Evolutionary conservation across 2,113 vertebrate species (phyloP).

Genomic region (Corvus cornix): DNA sequence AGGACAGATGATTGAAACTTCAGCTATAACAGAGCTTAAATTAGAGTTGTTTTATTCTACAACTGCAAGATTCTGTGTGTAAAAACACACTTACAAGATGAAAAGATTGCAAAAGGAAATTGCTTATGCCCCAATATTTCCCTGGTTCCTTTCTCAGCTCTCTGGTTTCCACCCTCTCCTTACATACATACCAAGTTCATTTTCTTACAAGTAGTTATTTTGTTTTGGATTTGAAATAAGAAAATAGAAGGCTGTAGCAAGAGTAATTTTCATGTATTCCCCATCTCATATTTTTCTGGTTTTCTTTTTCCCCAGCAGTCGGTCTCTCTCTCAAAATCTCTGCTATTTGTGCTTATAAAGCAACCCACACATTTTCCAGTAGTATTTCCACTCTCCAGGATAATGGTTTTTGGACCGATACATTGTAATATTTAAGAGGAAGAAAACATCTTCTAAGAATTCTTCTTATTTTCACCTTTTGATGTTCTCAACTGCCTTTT

Average conservation of each 20-base stretch:
- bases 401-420: not conserved
- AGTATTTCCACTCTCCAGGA: not conserved
- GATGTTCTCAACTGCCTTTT: slow-evolving; percentile 42
- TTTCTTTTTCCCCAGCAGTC: not conserved
- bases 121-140: not conserved
- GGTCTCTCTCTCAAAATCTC: not conserved
- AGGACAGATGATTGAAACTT: not conserved
- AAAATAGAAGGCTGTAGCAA: not conserved
- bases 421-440: slow-evolving; percentile 1
- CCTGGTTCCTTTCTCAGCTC: not conserved
- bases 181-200: not conserved
- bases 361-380: not conserved
- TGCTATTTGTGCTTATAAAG: not conserved
- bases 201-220: not conserved
- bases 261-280: not conserved
- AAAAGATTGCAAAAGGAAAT: not conserved
- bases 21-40: not conserved
- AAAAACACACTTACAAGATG: not conserved
- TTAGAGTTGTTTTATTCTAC: not conserved
- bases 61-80: not conserved
- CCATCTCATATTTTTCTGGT: not conserved
- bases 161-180: not conserved
- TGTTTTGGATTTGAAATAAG: not conserved
- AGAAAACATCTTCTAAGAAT: slow-evolving; percentile 21
- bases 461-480: slow-evolving; percentile 51